Percentiles rank a stretch among this genome's conserved stretches.
Evolutionary conservation across 2,888 invertebrate genomes (phyloP).

Genomic region (Tinea trinotella): DNA sequence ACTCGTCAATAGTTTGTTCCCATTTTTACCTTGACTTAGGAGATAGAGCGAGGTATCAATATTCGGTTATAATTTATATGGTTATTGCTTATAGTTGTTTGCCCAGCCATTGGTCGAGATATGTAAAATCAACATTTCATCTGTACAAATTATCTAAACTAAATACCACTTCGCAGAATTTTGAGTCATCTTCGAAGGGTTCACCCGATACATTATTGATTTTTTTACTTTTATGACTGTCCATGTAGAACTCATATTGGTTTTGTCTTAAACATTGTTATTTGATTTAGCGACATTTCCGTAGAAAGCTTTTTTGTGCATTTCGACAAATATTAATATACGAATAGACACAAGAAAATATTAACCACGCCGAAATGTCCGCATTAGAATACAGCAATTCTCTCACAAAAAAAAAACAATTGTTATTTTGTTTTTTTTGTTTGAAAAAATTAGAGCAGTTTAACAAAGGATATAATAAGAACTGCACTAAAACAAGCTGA

Average conservation of each 20-base stretch:
- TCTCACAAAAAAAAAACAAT: background rate
- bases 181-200: constrained; percentile 27
- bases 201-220: constrained; percentile 42
- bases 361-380: no score
- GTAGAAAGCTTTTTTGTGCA: background rate
- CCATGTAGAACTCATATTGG: background rate
- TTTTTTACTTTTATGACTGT: constrained; percentile 28
- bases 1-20: constrained; percentile 67
- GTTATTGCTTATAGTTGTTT: constrained; percentile 51
- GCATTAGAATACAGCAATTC: no score
- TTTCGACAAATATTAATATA: background rate
- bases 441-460: background rate
- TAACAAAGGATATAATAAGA: background rate
- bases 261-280: background rate
- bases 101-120: constrained; percentile 43
- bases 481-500: background rate
- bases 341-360: no score
- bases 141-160: constrained; percentile 56
- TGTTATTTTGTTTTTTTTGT: background rate
- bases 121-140: constrained; percentile 59
- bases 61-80: constrained; percentile 61
- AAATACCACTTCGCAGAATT: constrained; percentile 63
- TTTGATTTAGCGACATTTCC: background rate
- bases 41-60: constrained; percentile 27
- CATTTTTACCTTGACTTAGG: constrained; percentile 47